These are phyloP conservation scores for Conomelus anceps DNA, from an alignment of 2,888 invertebrate genomes.

Conservation along the genomic window DNA sequence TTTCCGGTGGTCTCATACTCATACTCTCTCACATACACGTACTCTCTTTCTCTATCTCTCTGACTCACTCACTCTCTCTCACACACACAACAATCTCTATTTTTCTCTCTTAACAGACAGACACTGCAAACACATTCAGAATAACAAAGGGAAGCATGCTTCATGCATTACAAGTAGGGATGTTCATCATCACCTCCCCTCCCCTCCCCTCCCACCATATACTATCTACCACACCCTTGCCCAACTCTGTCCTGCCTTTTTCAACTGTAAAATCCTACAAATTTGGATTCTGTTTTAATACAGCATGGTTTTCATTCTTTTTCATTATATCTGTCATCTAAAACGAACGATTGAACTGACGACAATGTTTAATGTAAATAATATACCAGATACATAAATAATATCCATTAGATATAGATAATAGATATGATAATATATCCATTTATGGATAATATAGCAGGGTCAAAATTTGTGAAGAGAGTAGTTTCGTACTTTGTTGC, in stretches of 20 bases:
- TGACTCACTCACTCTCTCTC: background rate
- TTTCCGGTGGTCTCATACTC: background rate
- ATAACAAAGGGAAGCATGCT: background rate
- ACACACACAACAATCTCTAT: background rate
- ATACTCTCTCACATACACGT: background rate
- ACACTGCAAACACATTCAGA: background rate
- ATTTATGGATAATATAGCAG: too few species aligned
- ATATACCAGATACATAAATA: too few species aligned
- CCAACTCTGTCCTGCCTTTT: background rate
- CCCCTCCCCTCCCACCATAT: background rate
- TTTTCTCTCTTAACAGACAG: background rate
- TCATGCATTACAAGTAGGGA: background rate
- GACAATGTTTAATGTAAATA: too few species aligned
- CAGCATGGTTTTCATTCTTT: too few species aligned
- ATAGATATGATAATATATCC: too few species aligned
- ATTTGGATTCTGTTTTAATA: too few species aligned
- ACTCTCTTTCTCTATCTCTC: background rate
- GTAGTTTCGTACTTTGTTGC: too few species aligned
- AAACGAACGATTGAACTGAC: too few species aligned
- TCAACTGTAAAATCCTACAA: background rate
- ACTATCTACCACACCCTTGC: background rate
- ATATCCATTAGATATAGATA: too few species aligned
- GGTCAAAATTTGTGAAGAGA: too few species aligned
- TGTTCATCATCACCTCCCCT: background rate
- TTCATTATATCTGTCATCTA: too few species aligned